A percentile compares a stretch with the other conserved stretches of the same genome.
Evolutionary conservation across 2,113 vertebrate species (phyloP).

Genomic region (zebrafish (Danio rerio)): DNA sequence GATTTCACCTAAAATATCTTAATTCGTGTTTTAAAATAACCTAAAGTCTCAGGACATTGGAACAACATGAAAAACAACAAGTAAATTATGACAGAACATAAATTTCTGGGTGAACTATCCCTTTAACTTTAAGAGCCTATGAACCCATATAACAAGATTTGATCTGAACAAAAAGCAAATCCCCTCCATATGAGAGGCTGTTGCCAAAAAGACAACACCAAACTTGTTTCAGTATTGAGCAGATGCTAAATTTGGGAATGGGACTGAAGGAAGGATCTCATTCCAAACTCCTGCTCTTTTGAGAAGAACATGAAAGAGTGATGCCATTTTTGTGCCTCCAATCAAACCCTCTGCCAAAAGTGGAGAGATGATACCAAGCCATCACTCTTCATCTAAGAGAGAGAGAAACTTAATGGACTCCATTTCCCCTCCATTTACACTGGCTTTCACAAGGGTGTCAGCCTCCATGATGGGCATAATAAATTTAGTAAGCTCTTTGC

Average conservation of each 20-base stretch:
- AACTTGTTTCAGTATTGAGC: not conserved
- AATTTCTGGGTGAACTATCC: no score
- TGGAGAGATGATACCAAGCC: conserved; percentile 14
- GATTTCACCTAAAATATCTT: no score
- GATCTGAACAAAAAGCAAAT: no score
- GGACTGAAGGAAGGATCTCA: conserved; percentile 1
- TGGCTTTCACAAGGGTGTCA: not conserved
- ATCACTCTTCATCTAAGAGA: not conserved
- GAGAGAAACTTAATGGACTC: conserved; percentile 1
- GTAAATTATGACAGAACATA: no score
- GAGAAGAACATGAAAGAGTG: conserved; percentile 24
- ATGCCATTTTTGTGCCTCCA: not conserved
- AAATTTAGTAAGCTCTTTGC: conserved; percentile 1
- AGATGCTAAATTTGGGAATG: conserved; percentile 4
- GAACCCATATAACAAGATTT: no score
- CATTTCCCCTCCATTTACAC: not conserved
- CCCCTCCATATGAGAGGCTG: not conserved
- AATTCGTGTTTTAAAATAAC: no score
- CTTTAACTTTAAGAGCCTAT: no score
- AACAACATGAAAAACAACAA: no score
- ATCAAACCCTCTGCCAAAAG: conserved; percentile 21
- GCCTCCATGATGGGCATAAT: conserved; percentile 6
- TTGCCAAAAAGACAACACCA: conserved; percentile 27
- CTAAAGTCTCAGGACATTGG: no score
- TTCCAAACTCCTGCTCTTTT: conserved; percentile 14